phyloP scores from a whole-genome alignment of 2,888 invertebrate species.

The Eucera pruinosa region DNA sequence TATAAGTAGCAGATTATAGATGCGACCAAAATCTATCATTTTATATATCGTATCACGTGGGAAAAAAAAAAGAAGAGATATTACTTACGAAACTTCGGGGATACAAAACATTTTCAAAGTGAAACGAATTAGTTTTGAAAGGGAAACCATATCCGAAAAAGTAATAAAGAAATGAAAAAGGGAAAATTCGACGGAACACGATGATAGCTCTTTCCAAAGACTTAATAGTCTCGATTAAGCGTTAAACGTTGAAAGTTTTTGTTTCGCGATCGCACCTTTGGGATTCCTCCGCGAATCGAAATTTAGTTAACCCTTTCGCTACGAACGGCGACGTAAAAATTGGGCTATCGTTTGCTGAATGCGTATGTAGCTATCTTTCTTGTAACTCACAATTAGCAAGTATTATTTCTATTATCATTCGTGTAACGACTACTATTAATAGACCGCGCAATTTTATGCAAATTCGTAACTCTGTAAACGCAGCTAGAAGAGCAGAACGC shows the following conservation, averaged over 20 bases:
- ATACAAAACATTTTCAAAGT: slow-evolving; percentile 15
- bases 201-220: slow-evolving; percentile 57
- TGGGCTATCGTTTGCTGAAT: too few species aligned
- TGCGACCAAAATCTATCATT: slow-evolving; percentile 71
- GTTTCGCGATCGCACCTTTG: slow-evolving; percentile 29
- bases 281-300: slow-evolving; percentile 22
- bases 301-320: too few species aligned
- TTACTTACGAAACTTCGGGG: neutral
- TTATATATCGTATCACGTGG: slow-evolving; percentile 54
- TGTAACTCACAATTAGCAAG: too few species aligned
- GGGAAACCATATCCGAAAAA: slow-evolving; percentile 43
- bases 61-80: neutral
- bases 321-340: too few species aligned
- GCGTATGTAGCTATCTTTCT: too few species aligned
- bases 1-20: slow-evolving; percentile 58
- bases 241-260: slow-evolving; percentile 9
- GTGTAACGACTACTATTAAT: too few species aligned
- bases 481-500: too few species aligned
- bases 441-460: too few species aligned
- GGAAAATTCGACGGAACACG: slow-evolving; percentile 12
- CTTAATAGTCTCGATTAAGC: slow-evolving; percentile 55
- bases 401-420: too few species aligned
- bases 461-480: too few species aligned
- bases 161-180: neutral
- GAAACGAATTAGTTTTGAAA: neutral